Percentiles rank a stretch among this genome's conserved stretches.
These are phyloP conservation scores for Botrylloides violaceus DNA, from an alignment of 23 tunicate species.

Conservation along the genomic window DNA sequence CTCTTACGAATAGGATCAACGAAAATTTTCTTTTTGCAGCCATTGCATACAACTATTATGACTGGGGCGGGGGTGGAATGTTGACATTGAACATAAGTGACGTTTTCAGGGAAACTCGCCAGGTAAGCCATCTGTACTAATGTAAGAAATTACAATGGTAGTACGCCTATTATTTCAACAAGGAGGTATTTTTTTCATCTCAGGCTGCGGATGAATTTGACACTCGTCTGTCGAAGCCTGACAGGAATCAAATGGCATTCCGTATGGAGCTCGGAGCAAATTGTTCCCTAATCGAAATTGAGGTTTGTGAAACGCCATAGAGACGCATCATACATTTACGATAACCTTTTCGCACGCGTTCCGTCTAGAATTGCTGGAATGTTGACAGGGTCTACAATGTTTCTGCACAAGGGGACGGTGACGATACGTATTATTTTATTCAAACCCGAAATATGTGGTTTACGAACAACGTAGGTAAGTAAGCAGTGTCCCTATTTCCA, in stretches of 20 bases:
- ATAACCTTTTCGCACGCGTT: neutral
- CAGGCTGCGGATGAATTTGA: conserved; percentile 27
- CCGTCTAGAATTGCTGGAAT: conserved; percentile 19
- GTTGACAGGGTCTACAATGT: conserved; percentile 23
- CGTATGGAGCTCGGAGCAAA: conserved; percentile 3
- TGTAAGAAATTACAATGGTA: neutral
- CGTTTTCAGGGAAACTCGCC: neutral
- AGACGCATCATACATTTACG: neutral
- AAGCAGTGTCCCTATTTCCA: no score
- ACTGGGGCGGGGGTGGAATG: conserved; percentile 22
- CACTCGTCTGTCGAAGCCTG: conserved; percentile 10
- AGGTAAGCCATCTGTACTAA: neutral
- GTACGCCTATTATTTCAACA: neutral
- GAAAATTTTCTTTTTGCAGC: conserved; percentile 9
- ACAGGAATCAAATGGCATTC: conserved; percentile 13
- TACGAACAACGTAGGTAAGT: conserved; percentile 18
- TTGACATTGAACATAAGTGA: neutral
- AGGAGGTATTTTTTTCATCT: neutral
- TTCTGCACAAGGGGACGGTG: conserved; percentile 3
- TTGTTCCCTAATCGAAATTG: neutral
- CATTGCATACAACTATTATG: conserved; percentile 5
- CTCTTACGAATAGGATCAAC: neutral
- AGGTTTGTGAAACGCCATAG: neutral
- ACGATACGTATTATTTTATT: conserved; percentile 11
- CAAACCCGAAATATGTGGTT: conserved; percentile 16